Base-by-base conservation (phyloP, 2,113 vertebrate genomes). In the Pimephales promelas region DNA sequence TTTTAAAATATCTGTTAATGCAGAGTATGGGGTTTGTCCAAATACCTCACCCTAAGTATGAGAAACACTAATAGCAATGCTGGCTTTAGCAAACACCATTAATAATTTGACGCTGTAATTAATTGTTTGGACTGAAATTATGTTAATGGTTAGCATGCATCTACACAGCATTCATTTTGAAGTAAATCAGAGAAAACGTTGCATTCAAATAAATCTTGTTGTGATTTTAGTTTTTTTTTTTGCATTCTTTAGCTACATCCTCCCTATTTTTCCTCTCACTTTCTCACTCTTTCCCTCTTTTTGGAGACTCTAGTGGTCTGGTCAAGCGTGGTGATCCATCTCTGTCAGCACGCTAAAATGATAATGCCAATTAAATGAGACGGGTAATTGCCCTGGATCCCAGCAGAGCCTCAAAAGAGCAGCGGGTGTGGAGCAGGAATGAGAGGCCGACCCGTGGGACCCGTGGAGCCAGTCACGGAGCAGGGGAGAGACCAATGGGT, bases 301-400 rank as follows among this genome's bases (percentile, higher is more conserved):
- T 64, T 3, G 83, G 34, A 90, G 88, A 90, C 83, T 84, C 61
- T 40, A 47, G 87, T 89, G 89, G 91, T 88, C n/a, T 75, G 79
- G 79, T 92, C 89, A 85, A 87, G 88, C 88, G 31, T 66, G 91
- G 95, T 88, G 93, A 97, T 97, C 95, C 94, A 95, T 97, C 96
- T 97, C 93, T 97, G 96, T 96, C 96, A 96, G 93, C 92, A 92
- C 61, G 89, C 93, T 96, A 96, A 97, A 96, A 97, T 96, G 95
- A 96, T 97, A 96, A 96, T 94, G 95, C 94, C 96, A 97, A 97
- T 96, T 96, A 96, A 97, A 96, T 93, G 93, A 91, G 93, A 94
- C 93, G 94, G 95, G 95, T 96, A 96, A 96, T 97, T 96, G 95
- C 95, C 93, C 93, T 91, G 91, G 92, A 91, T 95, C 94, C 90